A percentile compares a stretch with the other conserved stretches of the same genome.
Evolutionary conservation across 2,113 vertebrate species (phyloP).

Genomic region (Todiramphus saurophagus): DNA sequence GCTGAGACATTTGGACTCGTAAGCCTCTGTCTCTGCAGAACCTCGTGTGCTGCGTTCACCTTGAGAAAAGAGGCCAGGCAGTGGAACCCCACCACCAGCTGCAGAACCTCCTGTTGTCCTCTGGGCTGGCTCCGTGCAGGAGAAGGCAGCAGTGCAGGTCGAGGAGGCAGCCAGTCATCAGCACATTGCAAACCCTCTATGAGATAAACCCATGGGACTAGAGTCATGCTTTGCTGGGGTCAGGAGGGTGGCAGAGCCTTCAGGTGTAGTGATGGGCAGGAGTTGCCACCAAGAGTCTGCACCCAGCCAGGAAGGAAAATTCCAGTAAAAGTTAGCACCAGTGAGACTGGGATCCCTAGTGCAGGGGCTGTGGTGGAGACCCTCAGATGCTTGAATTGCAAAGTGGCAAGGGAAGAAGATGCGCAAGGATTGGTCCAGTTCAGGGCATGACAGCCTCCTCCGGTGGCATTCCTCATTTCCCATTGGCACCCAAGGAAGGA

Average conservation of each 20-base stretch:
- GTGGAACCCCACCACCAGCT: fast-evolving
- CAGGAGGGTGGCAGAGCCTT: not conserved
- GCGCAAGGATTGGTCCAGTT: not conserved
- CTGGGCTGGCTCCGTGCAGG: not conserved
- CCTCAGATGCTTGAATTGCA: not conserved
- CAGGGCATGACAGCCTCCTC: not conserved
- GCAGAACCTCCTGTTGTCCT: fast-evolving
- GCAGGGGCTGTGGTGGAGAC: not conserved
- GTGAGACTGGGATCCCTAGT: fast-evolving
- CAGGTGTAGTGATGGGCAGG: not conserved
- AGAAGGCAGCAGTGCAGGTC: not conserved
- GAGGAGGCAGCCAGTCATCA: not conserved
- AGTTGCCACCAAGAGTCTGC: not conserved
- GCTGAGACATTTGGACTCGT: not conserved
- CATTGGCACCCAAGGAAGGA: fast-evolving
- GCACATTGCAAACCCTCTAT: fast-evolving
- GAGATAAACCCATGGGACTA: not conserved
- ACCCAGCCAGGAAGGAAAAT: not conserved
- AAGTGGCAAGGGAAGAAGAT: not conserved
- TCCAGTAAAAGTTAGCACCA: not conserved
- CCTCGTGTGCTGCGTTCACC: fast-evolving
- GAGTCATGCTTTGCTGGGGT: fast-evolving
- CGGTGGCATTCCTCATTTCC: not conserved
- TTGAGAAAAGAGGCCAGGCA: not conserved
- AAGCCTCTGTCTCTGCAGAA: not conserved